These are phyloP conservation scores for Speoplatyrhinus poulsoni DNA, from an alignment of 2,113 vertebrate genomes.

Conservation along the genomic window DNA sequence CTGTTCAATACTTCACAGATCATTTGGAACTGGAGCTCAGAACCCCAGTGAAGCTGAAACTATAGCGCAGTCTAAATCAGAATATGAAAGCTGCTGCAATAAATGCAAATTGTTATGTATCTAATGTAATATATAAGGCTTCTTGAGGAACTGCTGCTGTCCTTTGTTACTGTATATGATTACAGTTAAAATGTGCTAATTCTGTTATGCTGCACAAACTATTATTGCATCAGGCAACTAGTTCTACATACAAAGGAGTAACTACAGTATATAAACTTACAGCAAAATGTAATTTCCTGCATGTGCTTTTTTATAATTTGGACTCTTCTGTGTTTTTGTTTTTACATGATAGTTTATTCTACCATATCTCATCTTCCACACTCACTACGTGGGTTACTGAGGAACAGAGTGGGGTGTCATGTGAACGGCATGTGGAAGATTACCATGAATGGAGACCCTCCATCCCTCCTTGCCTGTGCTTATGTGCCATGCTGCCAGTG, in stretches of 20 bases:
- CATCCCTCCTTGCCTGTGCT: conserved; percentile 45
- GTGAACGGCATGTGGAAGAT: conserved; percentile 57
- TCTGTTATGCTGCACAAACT: conserved; percentile 12
- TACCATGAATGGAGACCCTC: conserved; percentile 53
- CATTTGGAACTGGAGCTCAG: too few relatives aligned
- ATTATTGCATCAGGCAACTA: conserved; percentile 18
- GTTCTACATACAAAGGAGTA: conserved; percentile 19
- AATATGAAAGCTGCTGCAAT: conserved; percentile 21
- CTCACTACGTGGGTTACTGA: conserved; percentile 68
- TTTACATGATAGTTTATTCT: conserved; percentile 50
- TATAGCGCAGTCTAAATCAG: background rate
- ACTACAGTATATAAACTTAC: conserved; percentile 20
- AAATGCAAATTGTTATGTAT: conserved; percentile 29
- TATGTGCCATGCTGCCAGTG: conserved; percentile 36
- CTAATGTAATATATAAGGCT: conserved; percentile 13
- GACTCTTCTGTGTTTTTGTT: conserved; percentile 37
- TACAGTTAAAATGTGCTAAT: too few relatives aligned
- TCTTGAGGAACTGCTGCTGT: conserved; percentile 11
- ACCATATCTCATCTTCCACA: conserved; percentile 74
- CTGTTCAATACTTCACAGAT: conserved; percentile 9
- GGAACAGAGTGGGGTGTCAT: conserved; percentile 47
- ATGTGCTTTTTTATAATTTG: conserved; percentile 36
- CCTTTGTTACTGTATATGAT: background rate
- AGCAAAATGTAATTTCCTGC: conserved; percentile 32
- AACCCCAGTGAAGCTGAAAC: too few relatives aligned